These are phyloP conservation scores for Acronicta psi DNA, from an alignment of 2,888 invertebrate species.

Conservation along the genomic window DNA sequence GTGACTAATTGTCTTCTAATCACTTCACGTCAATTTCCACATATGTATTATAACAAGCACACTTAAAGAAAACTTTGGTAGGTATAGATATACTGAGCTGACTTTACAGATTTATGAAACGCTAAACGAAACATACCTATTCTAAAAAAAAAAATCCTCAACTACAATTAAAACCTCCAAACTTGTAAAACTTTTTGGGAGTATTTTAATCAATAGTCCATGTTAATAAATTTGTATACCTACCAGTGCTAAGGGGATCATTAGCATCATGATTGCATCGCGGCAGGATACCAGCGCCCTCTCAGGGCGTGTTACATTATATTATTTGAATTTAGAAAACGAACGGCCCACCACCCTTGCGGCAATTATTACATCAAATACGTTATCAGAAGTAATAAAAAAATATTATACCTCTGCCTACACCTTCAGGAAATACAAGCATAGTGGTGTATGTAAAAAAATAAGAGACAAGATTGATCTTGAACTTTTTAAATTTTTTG, in stretches of 20 bases:
- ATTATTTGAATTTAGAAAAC: slow-evolving; percentile 70
- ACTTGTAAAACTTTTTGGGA: no score
- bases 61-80: no score
- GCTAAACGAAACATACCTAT: no score
- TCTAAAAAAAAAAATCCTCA: no score
- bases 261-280: slow-evolving; percentile 59
- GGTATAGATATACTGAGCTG: no score
- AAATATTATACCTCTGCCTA: no score
- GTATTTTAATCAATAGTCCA: no score
- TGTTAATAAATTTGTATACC: slow-evolving; percentile 19
- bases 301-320: slow-evolving; percentile 59
- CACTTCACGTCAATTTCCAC: not conserved
- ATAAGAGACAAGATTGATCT: no score
- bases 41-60: not conserved
- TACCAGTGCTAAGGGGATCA: slow-evolving; percentile 35
- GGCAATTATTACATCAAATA: slow-evolving; percentile 26
- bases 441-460: no score
- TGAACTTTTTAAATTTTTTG: no score
- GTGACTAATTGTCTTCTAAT: slow-evolving; percentile 9
- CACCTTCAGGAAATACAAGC: no score
- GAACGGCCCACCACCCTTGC: slow-evolving; percentile 66
- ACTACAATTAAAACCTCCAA: not conserved
- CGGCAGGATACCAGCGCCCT: slow-evolving; percentile 59
- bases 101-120: no score
- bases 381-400: slow-evolving; percentile 2